Evolutionary conservation across 1,140 invertebrate genomes (phyloP).

Genomic region (Metaphire vulgaris): DNA sequence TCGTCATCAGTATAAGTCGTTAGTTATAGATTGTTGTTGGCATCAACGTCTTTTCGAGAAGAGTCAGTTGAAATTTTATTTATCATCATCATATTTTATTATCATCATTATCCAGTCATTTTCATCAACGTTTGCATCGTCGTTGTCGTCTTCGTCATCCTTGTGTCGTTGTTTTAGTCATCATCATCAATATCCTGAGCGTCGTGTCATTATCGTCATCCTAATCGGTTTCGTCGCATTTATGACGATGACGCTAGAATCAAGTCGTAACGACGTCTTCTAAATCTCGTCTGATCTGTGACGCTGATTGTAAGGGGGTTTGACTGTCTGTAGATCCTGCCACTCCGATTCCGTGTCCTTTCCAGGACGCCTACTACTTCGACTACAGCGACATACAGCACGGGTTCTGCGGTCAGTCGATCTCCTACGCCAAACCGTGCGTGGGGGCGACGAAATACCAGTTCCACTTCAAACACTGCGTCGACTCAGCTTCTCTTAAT

Average conservation of each 20-base stretch:
- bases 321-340: no score
- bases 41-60: no score
- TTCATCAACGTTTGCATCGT: background rate
- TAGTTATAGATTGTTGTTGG: background rate
- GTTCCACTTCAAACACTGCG: conserved; percentile 27
- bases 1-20: background rate
- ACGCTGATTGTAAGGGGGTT: no score
- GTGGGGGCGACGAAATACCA: conserved; percentile 7
- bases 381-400: conserved; percentile 17
- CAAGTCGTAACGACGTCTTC: background rate
- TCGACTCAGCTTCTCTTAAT: conserved; percentile 17
- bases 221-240: background rate
- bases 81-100: no score
- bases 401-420: conserved; percentile 18
- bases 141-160: background rate
- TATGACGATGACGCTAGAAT: background rate
- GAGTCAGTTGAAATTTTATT: no score
- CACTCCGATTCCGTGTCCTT: conserved; percentile 11
- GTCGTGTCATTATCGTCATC: no score
- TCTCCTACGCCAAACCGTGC: conserved; percentile 24
- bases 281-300: no score
- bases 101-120: no score
- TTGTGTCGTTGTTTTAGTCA: background rate
- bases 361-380: conserved; percentile 22
- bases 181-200: background rate